Conservation (phyloP, 2,888 invertebrate species). For the Drosophila nr. perissopoda region DNA sequence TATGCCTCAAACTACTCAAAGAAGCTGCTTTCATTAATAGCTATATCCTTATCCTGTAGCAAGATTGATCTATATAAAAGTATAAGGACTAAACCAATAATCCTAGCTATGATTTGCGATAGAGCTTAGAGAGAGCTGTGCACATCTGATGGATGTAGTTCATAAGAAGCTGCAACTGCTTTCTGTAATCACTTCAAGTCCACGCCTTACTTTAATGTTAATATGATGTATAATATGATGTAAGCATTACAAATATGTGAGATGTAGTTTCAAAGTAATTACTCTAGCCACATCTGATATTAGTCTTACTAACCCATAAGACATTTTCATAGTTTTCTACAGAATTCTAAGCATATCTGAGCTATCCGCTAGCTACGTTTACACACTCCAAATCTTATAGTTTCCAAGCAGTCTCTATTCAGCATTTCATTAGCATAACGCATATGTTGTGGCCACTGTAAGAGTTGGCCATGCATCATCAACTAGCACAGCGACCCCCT, state of each 20-base stretch:
- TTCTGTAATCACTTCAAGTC: too few species aligned
- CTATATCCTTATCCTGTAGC: too few species aligned
- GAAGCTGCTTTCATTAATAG: not conserved
- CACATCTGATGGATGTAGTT: not conserved
- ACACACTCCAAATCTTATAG: not conserved
- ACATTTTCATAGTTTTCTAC: not conserved
- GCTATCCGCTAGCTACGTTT: not conserved
- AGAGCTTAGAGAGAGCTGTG: not conserved
- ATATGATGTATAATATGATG: not conserved
- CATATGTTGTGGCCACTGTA: constrained; percentile 34
- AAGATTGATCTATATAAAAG: too few species aligned
- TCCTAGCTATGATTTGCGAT: not conserved
- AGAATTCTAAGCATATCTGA: not conserved
- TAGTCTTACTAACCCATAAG: not conserved
- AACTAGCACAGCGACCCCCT: constrained; percentile 6
- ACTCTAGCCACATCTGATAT: not conserved
- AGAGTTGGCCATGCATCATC: not conserved
- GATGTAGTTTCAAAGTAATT: not conserved
- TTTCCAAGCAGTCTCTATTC: not conserved
- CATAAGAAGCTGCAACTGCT: too few species aligned
- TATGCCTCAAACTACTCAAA: too few species aligned
- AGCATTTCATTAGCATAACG: not conserved
- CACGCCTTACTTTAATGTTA: too few species aligned
- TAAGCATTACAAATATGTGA: not conserved
- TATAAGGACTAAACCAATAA: not conserved